Conservation (phyloP, 2,888 invertebrate species). For the Iphiclides podalirius region DNA sequence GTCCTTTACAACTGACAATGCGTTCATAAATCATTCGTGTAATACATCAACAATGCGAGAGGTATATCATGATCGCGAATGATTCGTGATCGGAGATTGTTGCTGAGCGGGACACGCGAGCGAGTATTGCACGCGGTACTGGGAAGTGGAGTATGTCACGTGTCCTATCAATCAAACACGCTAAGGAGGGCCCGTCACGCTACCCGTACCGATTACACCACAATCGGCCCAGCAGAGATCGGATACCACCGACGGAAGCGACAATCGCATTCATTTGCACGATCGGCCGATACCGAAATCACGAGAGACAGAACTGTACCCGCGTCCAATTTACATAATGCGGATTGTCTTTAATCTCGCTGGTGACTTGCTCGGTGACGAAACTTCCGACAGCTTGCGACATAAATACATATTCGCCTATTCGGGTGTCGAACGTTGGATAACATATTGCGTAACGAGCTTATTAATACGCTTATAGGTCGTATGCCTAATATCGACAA, state of each 20-base stretch:
- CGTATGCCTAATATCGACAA: too few species aligned
- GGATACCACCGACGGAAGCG: conserved; percentile 31
- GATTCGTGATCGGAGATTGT: conserved; percentile 53
- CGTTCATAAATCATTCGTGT: conserved; percentile 61
- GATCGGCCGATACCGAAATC: conserved; percentile 39
- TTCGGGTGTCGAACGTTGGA: conserved; percentile 66
- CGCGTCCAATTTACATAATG: conserved; percentile 55
- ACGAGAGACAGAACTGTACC: conserved; percentile 26
- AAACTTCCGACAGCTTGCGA: conserved; percentile 68
- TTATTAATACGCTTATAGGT: conserved; percentile 33
- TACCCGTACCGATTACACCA: conserved; percentile 6
- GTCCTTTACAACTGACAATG: conserved; percentile 57
- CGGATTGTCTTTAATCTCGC: conserved; percentile 53
- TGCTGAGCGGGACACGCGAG: conserved; percentile 14
- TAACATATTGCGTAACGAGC: conserved; percentile 61
- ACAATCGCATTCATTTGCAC: conserved; percentile 27
- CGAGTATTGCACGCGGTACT: conserved; percentile 8
- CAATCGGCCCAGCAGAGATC: conserved; percentile 13
- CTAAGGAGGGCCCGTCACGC: conserved; percentile 33
- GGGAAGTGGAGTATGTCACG: conserved; percentile 66
- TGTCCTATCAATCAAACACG: conserved; percentile 58
- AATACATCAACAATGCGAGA: conserved; percentile 59
- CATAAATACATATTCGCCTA: conserved; percentile 49
- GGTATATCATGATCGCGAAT: conserved; percentile 45
- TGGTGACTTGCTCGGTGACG: conserved; percentile 52